A percentile compares a stretch with the other conserved stretches of the same genome.
phyloP scores from a whole-genome alignment of 2,797 vertebrate genomes.

The Sebastes aleutianus region DNA sequence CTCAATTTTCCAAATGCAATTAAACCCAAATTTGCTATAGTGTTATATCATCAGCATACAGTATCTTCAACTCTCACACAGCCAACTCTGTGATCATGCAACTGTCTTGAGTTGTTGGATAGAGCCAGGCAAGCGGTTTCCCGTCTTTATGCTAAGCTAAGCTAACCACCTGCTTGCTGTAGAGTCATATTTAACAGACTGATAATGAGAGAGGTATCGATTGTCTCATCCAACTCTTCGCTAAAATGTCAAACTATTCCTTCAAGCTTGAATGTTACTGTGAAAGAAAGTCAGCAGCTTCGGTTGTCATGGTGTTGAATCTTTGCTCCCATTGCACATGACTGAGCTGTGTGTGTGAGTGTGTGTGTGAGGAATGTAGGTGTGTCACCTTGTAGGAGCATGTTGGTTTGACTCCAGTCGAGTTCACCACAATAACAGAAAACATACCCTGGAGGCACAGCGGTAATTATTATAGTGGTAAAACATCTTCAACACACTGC shows the following conservation, averaged over 20 bases:
- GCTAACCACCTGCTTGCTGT: background rate
- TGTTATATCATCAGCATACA: background rate
- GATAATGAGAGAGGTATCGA: background rate
- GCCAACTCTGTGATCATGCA: background rate
- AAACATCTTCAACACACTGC: slow-evolving; percentile 12
- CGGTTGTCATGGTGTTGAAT: background rate
- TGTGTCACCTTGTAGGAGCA: slow-evolving; percentile 31
- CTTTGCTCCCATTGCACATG: background rate
- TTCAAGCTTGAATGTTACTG: background rate
- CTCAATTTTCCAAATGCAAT: too few relatives aligned
- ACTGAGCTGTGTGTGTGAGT: background rate
- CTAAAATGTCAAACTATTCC: background rate
- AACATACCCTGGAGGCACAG: slow-evolving; percentile 41
- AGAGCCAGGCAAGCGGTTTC: background rate
- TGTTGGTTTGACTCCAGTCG: slow-evolving; percentile 25
- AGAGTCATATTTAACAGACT: background rate
- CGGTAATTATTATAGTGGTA: slow-evolving; percentile 23
- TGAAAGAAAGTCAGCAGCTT: slow-evolving; percentile 1
- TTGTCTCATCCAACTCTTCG: background rate
- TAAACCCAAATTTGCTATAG: background rate
- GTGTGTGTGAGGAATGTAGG: slow-evolving; percentile 52
- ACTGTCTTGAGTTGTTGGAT: background rate
- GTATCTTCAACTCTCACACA: background rate
- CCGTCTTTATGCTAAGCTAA: slow-evolving; percentile 6
- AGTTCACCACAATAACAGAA: slow-evolving; percentile 47